Conservation (phyloP, 2,113 vertebrate species). For the Malaclemys terrapin region DNA sequence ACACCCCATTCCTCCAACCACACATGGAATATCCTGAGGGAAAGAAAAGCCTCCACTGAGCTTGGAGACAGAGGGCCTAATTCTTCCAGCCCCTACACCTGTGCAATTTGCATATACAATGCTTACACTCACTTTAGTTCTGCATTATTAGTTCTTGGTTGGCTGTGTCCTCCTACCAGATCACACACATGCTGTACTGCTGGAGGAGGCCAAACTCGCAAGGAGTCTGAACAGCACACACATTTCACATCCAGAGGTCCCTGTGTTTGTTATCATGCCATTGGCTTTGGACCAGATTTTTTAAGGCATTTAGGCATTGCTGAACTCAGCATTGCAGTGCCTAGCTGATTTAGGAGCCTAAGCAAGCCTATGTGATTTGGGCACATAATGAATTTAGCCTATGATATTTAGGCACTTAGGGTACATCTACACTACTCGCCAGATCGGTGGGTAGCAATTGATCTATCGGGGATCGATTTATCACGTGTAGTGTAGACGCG, state of each 20-base stretch:
- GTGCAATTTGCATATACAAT: not conserved
- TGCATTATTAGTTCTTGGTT: not conserved
- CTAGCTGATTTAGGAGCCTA: not conserved
- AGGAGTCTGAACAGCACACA: not conserved
- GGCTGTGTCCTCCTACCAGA: not conserved
- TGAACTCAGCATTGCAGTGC: not conserved
- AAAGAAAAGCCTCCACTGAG: not conserved
- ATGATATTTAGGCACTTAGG: not conserved
- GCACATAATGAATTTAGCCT: no score
- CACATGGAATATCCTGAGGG: not conserved
- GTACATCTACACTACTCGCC: no score
- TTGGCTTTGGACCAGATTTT: not conserved
- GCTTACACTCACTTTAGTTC: not conserved
- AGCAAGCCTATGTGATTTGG: no score
- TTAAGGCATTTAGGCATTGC: not conserved
- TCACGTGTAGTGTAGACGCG: no score
- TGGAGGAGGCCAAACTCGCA: fast-evolving
- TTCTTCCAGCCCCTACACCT: slow-evolving; percentile 14
- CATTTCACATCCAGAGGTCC: not conserved
- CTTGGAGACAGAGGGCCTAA: not conserved
- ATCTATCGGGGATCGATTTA: no score
- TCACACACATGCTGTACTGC: not conserved
- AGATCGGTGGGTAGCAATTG: no score
- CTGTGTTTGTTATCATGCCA: not conserved
- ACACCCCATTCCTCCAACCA: not conserved